Conservation (phyloP, 2,888 invertebrate genomes). For the Megaustenia siamemsis region DNA sequence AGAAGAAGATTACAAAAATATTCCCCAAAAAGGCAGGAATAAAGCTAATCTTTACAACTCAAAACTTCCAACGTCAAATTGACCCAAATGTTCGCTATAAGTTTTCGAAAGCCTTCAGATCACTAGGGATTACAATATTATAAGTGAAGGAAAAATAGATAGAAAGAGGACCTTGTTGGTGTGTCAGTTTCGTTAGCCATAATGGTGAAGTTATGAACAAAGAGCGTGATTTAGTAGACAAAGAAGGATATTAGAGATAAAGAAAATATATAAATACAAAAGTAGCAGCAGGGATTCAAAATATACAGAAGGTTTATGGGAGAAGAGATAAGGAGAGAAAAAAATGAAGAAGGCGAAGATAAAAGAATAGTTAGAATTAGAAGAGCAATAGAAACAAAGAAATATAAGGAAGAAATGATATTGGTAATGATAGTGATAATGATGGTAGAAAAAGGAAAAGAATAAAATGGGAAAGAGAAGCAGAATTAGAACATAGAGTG, state of each 20-base stretch:
- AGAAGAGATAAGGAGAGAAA: not conserved
- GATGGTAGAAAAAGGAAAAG: not conserved
- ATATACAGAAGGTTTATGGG: not conserved
- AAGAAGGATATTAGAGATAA: not conserved
- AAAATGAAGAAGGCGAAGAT: no score
- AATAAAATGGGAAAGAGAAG: not conserved
- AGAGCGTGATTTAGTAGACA: not conserved
- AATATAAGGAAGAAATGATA: not conserved
- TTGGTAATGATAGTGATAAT: not conserved
- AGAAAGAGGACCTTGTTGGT: no score
- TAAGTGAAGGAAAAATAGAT: no score
- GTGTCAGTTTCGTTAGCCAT: no score
- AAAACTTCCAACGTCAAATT: no score
- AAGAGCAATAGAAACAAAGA: not conserved
- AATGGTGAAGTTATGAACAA: no score
- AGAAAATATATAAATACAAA: not conserved
- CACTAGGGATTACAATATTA: no score
- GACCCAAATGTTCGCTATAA: no score
- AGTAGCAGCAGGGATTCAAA: not conserved
- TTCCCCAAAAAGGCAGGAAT: no score
- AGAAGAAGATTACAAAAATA: not conserved
- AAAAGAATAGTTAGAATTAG: not conserved
- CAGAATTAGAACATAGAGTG: not conserved
- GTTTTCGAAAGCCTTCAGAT: no score
- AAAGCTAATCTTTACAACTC: no score